Conservation (phyloP, 2,797 vertebrate genomes). For the Pseudochirops corinnae region DNA sequence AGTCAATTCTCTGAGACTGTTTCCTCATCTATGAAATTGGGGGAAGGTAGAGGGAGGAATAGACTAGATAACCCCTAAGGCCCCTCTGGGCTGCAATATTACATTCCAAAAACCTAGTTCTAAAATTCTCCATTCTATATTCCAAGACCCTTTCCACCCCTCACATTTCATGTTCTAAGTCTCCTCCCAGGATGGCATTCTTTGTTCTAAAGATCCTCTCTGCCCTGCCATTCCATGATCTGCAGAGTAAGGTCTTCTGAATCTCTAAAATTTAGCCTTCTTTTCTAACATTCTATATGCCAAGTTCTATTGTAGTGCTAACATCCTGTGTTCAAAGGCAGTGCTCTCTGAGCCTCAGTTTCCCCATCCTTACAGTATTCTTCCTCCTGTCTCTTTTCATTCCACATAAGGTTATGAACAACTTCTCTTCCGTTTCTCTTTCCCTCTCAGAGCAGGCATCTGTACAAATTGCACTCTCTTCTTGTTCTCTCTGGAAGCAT, state of each 20-base stretch:
- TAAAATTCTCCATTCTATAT: background rate
- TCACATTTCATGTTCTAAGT: background rate
- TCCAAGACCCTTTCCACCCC: background rate
- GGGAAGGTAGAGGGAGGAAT: background rate
- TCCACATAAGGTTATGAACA: background rate
- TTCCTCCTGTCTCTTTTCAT: background rate
- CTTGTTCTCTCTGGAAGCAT: background rate
- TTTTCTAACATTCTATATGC: background rate
- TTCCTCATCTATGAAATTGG: background rate
- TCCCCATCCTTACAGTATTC: background rate
- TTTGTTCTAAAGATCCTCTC: background rate
- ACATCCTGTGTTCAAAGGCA: background rate
- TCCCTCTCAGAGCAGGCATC: background rate
- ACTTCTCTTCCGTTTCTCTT: background rate
- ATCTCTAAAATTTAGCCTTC: background rate
- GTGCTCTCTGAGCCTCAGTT: background rate
- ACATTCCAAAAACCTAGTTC: background rate
- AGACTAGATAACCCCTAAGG: background rate
- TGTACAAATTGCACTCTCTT: background rate
- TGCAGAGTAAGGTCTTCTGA: background rate
- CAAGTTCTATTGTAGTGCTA: background rate
- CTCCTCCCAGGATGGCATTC: background rate
- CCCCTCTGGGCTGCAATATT: background rate
- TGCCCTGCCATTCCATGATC: background rate
- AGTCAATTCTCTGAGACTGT: background rate